Evolutionary conservation across 1,140 invertebrate genomes (phyloP).

Genomic region (Gonatopus flavifemur): DNA sequence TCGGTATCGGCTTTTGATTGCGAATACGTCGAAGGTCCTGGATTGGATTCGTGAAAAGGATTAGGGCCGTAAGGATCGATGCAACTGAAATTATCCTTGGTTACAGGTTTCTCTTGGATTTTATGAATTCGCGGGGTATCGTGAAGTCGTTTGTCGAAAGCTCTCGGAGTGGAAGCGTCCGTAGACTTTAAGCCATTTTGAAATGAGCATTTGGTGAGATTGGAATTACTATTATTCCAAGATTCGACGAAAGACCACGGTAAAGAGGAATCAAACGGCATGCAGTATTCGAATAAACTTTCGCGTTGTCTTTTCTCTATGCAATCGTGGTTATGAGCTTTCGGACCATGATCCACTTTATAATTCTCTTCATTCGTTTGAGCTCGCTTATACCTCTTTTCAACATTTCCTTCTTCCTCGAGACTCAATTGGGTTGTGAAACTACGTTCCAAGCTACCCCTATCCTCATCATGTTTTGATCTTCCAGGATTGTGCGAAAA

Average conservation of each 20-base stretch:
- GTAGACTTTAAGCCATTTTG: slow-evolving; percentile 18
- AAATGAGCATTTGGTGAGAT: slow-evolving; percentile 22
- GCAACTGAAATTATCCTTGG: neutral
- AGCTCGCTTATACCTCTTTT: slow-evolving; percentile 48
- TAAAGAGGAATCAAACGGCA: slow-evolving; percentile 21
- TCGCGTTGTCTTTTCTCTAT: slow-evolving; percentile 16
- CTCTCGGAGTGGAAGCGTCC: slow-evolving; percentile 16
- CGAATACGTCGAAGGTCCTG: slow-evolving; percentile 35
- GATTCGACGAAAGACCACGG: slow-evolving; percentile 31
- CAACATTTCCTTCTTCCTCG: slow-evolving; percentile 41
- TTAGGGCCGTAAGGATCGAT: slow-evolving; percentile 31
- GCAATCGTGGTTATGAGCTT: neutral
- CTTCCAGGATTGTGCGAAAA: slow-evolving; percentile 6
- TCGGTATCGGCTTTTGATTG: slow-evolving; percentile 1
- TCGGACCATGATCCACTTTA: neutral
- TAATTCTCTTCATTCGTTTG: neutral
- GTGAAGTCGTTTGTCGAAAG: no score
- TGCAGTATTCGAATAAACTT: slow-evolving; percentile 23
- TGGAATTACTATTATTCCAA: slow-evolving; percentile 26
- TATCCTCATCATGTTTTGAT: neutral
- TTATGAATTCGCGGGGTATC: no score
- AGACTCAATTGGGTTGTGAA: slow-evolving; percentile 47
- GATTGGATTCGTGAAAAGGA: slow-evolving; percentile 40
- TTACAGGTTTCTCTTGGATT: no score
- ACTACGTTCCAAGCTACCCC: slow-evolving; percentile 42